Base-by-base conservation (phyloP, 2,888 invertebrate genomes). In the Carcina quercana region DNA sequence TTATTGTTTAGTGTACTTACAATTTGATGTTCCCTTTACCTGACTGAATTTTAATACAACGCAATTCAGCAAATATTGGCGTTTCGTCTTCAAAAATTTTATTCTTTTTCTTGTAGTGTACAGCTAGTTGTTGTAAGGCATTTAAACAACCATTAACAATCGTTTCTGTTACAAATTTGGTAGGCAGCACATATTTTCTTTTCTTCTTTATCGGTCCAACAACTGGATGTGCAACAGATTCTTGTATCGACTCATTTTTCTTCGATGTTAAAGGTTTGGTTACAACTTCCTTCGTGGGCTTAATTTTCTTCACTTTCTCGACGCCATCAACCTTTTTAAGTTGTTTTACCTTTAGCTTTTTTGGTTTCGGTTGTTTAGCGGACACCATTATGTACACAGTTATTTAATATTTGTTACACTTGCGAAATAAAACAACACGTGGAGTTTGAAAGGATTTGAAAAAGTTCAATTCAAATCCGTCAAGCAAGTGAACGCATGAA, bases 31-130 rank as follows among this genome's bases (percentile, higher is more conserved):
- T 86, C 34, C 88, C 86, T 33, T 72, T 83, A 2, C 87, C 74
- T 41, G 85, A 86, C 15, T 91, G 87, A 32, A 92, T 86, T 74
- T 89, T 91, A 20, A 91, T 86, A 36, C 87, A 85, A 14, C 76
- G 79, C 13, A 91, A 70, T 70, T 88, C 87, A 28, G 88, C 66
- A 54, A 87, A 87, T 50, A 91, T 72, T 7, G 86, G 82, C 35
- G 78, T 69, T 42, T 87, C 87, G 22, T 82, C 86, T 13, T 85
- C 79, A 45, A 91, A 86, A 24, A 91, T 62, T n/a, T 58, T 50
- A 38, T 79, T 82, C 35, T 71, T 78, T 25, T 73, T 70, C 36
- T 64, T 68, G 24, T 64, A 53, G 29, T 60, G 53, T 15, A 43
- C 40, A 8, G 59, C 44, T 34, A 82, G 43, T 37, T 71, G 59